Conservation (phyloP, 30 jellyfish, hydroid and myxozoan species). For the Rhopilema esculentum region DNA sequence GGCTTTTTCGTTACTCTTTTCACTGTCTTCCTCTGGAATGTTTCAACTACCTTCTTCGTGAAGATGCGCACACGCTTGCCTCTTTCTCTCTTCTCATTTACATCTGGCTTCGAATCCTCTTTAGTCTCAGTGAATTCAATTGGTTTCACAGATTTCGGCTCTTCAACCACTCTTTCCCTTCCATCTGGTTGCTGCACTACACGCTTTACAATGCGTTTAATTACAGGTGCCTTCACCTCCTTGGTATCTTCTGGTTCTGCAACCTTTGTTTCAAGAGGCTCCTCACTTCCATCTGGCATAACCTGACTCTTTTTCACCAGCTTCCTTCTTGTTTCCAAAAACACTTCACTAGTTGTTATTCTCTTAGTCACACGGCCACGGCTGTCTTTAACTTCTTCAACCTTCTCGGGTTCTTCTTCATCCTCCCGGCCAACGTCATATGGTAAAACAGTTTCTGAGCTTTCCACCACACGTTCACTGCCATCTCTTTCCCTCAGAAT, state of each 20-base stretch:
- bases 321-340: conserved; percentile 66
- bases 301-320: conserved; percentile 62
- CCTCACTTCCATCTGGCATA: conserved; percentile 84
- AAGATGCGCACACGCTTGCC: conserved; percentile 57
- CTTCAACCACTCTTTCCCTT: conserved; percentile 52
- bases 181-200: conserved; percentile 83
- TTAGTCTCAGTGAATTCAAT: conserved; percentile 63
- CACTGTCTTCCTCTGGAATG: conserved; percentile 56
- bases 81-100: conserved; percentile 53
- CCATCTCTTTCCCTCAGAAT: conserved; percentile 86
- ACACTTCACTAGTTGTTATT: conserved; percentile 71
- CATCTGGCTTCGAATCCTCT: conserved; percentile 71
- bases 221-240: conserved; percentile 51
- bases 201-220: conserved; percentile 50
- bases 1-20: conserved; percentile 70
- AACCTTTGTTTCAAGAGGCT: conserved; percentile 70
- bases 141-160: conserved; percentile 67
- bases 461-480: conserved; percentile 73
- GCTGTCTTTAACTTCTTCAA: conserved; percentile 59
- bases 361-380: conserved; percentile 67
- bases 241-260: conserved; percentile 78
- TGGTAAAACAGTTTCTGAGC: conserved; percentile 85
- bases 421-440: conserved; percentile 70
- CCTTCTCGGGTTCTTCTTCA: conserved; percentile 67
- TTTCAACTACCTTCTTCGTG: conserved; percentile 61